A percentile compares a stretch with the other conserved stretches of the same genome.
Conservation (phyloP, 1,140 invertebrate genomes). For the Zaprionus kolodkinae region DNA sequence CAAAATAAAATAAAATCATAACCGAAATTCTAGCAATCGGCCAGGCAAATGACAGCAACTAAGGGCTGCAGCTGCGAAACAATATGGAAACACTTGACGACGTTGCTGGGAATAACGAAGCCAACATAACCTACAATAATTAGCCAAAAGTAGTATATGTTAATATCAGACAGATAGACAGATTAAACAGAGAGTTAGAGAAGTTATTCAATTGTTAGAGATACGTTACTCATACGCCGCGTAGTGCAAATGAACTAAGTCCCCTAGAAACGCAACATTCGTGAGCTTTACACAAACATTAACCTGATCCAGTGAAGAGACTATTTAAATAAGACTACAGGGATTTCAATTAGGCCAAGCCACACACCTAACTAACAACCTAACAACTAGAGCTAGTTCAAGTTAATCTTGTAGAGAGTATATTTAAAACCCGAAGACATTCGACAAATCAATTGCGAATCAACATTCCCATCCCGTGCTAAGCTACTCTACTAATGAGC, state of each 20-base stretch:
- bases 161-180: background rate
- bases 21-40: conserved; percentile 51
- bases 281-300: conserved; percentile 52
- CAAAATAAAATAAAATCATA: conserved; percentile 1
- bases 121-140: background rate
- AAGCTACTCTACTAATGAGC: conserved; percentile 16
- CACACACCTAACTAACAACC: background rate
- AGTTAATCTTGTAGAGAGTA: conserved; percentile 5
- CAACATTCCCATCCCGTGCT: conserved; percentile 9
- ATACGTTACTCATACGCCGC: conserved; percentile 41
- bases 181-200: background rate
- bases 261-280: conserved; percentile 10
- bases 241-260: conserved; percentile 31
- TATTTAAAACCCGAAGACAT: conserved; percentile 10
- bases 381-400: background rate
- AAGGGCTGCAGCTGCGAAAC: conserved; percentile 47
- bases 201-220: background rate
- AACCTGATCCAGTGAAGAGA: conserved; percentile 21
- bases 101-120: conserved; percentile 35
- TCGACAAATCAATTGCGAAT: conserved; percentile 8
- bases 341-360: conserved; percentile 42
- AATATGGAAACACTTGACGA: conserved; percentile 49
- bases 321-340: conserved; percentile 49
- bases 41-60: conserved; percentile 56
- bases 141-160: background rate